Base-by-base conservation (phyloP, 2,797 vertebrate genomes). In the Lateolabrax maculatus region DNA sequence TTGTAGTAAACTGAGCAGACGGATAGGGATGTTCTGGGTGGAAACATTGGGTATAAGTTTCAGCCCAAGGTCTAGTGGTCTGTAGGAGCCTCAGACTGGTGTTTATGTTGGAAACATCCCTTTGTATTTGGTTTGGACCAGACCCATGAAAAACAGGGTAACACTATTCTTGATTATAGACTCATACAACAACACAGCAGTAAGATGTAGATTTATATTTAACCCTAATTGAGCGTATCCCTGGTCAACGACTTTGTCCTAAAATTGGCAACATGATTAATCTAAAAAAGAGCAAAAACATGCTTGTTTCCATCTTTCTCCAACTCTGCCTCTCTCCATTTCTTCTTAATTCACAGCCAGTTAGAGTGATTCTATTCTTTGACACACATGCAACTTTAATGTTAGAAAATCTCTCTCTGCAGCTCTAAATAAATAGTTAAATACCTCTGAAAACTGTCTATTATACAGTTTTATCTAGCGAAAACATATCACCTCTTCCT, bases 371-470 rank as follows among this genome's bases (percentile, higher is more conserved):
- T 84, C 87, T 90, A 84, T 94, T 91, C 86, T 93, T 86, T 93
- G 88, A 88, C 84, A 87, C 82, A 41, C 86, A 94, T 94, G 76
- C 88, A 94, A 87, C 39, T 91, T 94, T 94, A 89, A 93, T 92
- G 75, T 56, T 48, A 72, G 80, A 89, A 92, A 92, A 92, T 93
- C 79, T 90, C 77, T 87, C 75, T 88, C 71, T 43, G 77, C 82
- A 64, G 88, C 79, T 79, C 10, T 75, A 64, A 67, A 90, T 94
- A 87, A 93, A 93, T 93, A 91, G 69, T 93, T 91, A 87, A 93
- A 74, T 4, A 86, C 51, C 46, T 60, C 70, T 80, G 76, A 91
- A 92, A 92, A 87, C 18, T 29, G 75, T 81, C 84, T 84, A 70
- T 87, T 83, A 75, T 75, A 52, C 77, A 71, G 19, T 64, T 76